These are phyloP conservation scores for Blennius ocellaris DNA, from an alignment of 2,113 vertebrate species.

Conservation along the genomic window DNA sequence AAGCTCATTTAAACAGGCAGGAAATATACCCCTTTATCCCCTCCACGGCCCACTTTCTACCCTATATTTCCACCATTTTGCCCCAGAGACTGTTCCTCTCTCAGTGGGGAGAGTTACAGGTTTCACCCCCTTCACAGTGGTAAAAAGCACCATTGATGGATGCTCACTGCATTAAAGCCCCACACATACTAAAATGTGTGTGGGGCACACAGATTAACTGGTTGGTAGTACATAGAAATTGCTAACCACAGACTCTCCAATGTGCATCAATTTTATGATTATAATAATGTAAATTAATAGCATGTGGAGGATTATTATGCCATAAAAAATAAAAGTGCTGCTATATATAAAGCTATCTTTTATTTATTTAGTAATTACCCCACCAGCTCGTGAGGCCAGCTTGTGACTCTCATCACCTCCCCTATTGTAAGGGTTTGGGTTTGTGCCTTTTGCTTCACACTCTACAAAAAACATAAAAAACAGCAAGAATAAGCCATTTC, in stretches of 20 bases:
- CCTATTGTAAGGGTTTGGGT: not conserved
- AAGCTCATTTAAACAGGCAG: conserved; percentile 4
- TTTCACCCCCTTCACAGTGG: conserved; percentile 35
- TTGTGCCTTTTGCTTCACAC: not conserved
- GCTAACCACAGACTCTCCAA: conserved; percentile 14
- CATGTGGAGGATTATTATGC: conserved; percentile 32
- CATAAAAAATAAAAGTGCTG: conserved; percentile 25
- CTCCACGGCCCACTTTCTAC: conserved; percentile 46
- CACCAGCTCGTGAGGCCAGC: not conserved
- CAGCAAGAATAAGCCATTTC: too few relatives aligned
- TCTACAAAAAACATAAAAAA: not conserved
- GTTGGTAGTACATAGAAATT: conserved; percentile 10
- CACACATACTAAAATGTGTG: conserved; percentile 3
- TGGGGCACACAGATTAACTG: conserved; percentile 17
- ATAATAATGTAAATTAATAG: conserved; percentile 27
- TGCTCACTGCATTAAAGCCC: conserved; percentile 24
- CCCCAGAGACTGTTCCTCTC: conserved; percentile 40
- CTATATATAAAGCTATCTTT: conserved; percentile 19
- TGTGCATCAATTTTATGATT: conserved; percentile 38
- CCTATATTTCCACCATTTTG: conserved; percentile 36
- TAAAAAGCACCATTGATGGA: conserved; percentile 48
- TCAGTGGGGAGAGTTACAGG: conserved; percentile 16
- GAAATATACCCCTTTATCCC: not conserved
- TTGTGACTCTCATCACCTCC: not conserved
- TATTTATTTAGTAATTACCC: conserved; percentile 41